A percentile compares a stretch with the other conserved stretches of the same genome.
phyloP scores from a whole-genome alignment of 2,113 vertebrate species.

The Hyperoodon ampullatus region DNA sequence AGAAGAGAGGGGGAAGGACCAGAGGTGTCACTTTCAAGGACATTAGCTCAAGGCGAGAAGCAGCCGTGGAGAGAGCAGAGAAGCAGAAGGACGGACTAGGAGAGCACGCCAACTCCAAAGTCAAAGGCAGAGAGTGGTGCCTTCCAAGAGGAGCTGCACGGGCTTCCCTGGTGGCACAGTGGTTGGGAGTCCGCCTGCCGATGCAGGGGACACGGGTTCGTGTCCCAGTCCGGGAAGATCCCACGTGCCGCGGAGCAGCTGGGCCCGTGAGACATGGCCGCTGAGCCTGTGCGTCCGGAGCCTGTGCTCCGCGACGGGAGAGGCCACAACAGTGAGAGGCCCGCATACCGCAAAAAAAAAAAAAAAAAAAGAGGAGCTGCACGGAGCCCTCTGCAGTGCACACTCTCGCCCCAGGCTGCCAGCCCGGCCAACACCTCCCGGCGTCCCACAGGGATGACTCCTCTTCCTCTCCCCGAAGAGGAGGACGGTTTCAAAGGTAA shows the following conservation, averaged over 20 bases:
- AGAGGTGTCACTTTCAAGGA: fast-evolving
- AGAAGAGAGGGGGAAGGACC: neutral
- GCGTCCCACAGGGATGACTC: fast-evolving
- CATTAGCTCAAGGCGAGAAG: too few species aligned
- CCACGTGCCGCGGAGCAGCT: too few species aligned
- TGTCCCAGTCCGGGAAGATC: too few species aligned
- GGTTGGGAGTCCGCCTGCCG: too few species aligned
- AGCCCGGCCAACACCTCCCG: neutral
- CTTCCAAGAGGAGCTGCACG: neutral
- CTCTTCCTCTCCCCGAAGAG: neutral
- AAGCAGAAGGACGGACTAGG: neutral
- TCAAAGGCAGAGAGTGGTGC: neutral
- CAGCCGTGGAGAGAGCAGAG: neutral
- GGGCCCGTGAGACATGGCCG: too few species aligned
- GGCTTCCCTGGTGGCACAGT: too few species aligned
- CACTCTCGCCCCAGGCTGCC: neutral
- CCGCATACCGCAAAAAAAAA: too few species aligned
- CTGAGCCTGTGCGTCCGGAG: too few species aligned
- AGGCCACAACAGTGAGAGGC: too few species aligned
- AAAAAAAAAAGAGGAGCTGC: neutral
- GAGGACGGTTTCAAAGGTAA: neutral
- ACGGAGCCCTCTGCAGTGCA: neutral
- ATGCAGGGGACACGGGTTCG: too few species aligned
- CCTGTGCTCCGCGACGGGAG: too few species aligned
- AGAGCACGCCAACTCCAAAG: neutral